Conservation (phyloP, 64 coral and sea anemone species). For the Montipora efflorescens region DNA sequence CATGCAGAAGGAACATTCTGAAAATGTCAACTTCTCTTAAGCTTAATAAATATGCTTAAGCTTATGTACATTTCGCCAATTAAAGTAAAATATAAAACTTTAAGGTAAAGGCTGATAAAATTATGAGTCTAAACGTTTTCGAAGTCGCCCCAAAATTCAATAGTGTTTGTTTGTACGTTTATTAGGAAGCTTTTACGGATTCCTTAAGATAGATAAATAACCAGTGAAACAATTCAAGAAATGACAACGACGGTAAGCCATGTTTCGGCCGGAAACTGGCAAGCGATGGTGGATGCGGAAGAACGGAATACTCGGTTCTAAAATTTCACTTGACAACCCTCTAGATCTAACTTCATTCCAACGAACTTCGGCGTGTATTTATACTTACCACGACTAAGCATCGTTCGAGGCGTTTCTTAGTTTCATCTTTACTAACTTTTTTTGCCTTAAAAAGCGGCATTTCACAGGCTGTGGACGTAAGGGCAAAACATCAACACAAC, state of each 20-base stretch:
- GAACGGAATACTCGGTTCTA: background rate
- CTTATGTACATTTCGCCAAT: no score
- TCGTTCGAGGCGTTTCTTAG: conserved; percentile 75
- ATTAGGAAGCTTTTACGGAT: background rate
- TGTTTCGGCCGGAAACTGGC: background rate
- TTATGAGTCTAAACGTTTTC: no score
- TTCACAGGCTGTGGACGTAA: background rate
- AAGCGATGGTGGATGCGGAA: background rate
- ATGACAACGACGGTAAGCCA: background rate
- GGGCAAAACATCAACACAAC: background rate
- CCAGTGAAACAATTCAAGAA: background rate
- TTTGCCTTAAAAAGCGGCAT: conserved; percentile 87
- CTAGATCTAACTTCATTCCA: background rate
- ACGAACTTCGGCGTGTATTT: background rate
- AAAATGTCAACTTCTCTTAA: no score
- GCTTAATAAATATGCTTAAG: no score
- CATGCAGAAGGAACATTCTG: no score
- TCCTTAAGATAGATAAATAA: background rate
- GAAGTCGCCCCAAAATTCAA: no score
- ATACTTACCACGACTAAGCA: conserved; percentile 80
- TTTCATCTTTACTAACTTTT: conserved; percentile 88
- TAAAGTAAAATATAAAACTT: no score
- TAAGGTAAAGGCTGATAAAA: no score
- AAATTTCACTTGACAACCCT: background rate
- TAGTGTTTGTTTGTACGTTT: background rate